Evolutionary conservation across 1,140 invertebrate genomes (phyloP).

Genomic region (Trichoplusia ni): DNA sequence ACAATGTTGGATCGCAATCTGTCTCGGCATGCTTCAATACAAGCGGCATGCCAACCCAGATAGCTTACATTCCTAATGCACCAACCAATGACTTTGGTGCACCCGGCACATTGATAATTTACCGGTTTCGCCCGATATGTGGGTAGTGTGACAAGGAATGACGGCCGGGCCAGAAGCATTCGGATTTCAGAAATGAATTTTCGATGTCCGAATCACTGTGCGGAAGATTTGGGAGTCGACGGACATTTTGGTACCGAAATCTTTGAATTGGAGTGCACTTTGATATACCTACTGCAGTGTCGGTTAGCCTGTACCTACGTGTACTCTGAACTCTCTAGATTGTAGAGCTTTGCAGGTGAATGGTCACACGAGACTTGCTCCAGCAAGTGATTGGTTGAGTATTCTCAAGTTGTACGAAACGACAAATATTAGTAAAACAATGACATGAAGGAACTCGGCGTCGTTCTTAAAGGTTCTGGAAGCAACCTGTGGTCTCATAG

Average conservation of each 20-base stretch:
- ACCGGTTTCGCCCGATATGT: conserved; percentile 3
- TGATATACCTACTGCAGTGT: too few species aligned
- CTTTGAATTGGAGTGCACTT: too few species aligned
- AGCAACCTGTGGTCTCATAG: too few species aligned
- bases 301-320: too few species aligned
- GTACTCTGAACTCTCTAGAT: too few species aligned
- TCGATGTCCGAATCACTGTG: background rate
- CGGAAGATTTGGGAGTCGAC: conserved; percentile 2
- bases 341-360: too few species aligned
- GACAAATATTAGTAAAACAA: too few species aligned
- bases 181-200: conserved; percentile 7
- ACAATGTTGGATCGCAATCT: conserved; percentile 26
- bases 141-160: conserved; percentile 11
- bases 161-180: background rate
- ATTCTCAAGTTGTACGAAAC: too few species aligned
- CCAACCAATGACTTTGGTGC: conserved; percentile 17
- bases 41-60: conserved; percentile 20
- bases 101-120: conserved; percentile 23
- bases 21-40: conserved; percentile 23
- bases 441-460: too few species aligned
- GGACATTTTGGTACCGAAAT: background rate
- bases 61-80: conserved; percentile 28
- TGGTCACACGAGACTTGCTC: too few species aligned
- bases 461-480: too few species aligned
- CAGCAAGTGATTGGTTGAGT: too few species aligned